Base-by-base conservation (phyloP, 2,113 vertebrate genomes). In the Chloropsis cyanopogon region DNA sequence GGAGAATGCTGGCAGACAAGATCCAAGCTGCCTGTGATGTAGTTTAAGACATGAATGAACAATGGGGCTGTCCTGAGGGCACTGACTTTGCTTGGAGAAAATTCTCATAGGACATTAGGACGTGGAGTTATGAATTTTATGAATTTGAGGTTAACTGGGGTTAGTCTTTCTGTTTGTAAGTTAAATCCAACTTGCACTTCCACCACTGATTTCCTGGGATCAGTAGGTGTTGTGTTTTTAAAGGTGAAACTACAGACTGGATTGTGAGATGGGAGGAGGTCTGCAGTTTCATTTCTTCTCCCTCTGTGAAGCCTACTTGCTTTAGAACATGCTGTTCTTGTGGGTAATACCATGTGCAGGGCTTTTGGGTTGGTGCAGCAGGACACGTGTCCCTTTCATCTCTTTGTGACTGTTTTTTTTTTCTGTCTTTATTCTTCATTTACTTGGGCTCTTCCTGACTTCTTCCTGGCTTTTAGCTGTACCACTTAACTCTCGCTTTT, bases 101-200 rank as follows among this genome's bases (percentile, higher is more conserved):
- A 91, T 95, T 93, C 92, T 95, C 69, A 49, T 28, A 82, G 49
- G 52, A 83, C 26, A 7, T 81, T 63, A 84, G 50, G 56, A 50
- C 82, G 76, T 73, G 33, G 60, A 95, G 72, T 86, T 88, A 49
- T 33, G 52, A 92, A 47, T 95, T 81, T 90, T 78, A 92, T 78
- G 64, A 92, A 88, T 92, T 91, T 91, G 61, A 82, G 77, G 77
- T 91, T 82, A 91, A 57, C 73, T 78, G 57, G n/a, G 69, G 81
- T 81, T 88, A 37, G 14, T 68, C 42, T 88, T 91, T 71, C 49
- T 85, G 44, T 87, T 80, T 20, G 4, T 83, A 78, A 64, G 56
- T 75, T 91, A 88, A 93, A 90, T 85, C 31, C 49, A 69, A 10
- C 66, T 92, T 92, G 21, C 35, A 77, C 22, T 70, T 92, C 84